Conservation (phyloP, 2,797 vertebrate genomes). For the Rhodeus uyekii region DNA sequence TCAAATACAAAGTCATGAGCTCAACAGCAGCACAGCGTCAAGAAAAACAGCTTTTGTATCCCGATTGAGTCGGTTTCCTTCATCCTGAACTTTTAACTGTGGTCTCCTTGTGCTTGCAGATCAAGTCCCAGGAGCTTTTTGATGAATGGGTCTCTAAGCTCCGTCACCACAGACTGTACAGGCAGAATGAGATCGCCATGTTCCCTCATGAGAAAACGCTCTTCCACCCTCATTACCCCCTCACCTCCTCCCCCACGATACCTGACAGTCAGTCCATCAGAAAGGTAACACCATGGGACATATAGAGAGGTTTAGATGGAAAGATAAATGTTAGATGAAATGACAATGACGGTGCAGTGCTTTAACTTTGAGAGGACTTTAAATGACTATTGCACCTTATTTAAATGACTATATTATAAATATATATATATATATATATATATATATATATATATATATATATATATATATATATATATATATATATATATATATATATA, state of each 20-base stretch:
- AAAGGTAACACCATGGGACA: conserved; percentile 72
- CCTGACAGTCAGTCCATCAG: conserved; percentile 78
- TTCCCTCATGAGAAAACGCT: conserved; percentile 86
- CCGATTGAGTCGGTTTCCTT: background rate
- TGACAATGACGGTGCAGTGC: background rate
- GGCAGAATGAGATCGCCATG: conserved; percentile 96
- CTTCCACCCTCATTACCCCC: conserved; percentile 81
- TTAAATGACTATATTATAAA: no score
- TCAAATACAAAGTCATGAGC: background rate
- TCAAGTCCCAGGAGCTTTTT: conserved; percentile 93
- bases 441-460: no score
- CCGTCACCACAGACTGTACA: conserved; percentile 92
- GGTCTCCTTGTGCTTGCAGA: conserved; percentile 73
- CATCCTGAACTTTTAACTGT: background rate
- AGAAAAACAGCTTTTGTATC: background rate
- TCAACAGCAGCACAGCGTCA: background rate
- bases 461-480: no score
- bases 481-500: no score
- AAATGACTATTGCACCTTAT: background rate
- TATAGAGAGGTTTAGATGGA: background rate
- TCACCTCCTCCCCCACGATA: conserved; percentile 74
- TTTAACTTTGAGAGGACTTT: background rate
- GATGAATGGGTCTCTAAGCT: conserved; percentile 96
- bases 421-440: no score
- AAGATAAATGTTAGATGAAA: background rate